These are phyloP conservation scores for Patiria pectinifera DNA, from an alignment of 53 echinoderm and acorn worm genomes.

Conservation along the genomic window DNA sequence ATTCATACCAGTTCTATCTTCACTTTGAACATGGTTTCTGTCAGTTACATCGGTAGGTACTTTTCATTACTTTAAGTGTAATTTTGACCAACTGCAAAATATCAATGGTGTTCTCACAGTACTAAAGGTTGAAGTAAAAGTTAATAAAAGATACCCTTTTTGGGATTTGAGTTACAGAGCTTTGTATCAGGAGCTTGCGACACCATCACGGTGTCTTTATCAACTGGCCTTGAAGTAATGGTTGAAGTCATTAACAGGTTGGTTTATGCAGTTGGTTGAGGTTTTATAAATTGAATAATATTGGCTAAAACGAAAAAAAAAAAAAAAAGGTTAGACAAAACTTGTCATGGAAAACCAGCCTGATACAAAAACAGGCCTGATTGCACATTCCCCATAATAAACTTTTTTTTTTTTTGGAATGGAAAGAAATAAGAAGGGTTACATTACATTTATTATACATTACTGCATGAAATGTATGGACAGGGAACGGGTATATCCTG, in stretches of 20 bases:
- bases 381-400: slow-evolving; percentile 47
- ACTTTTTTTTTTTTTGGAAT: slow-evolving; percentile 13
- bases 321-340: not conserved
- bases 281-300: not conserved
- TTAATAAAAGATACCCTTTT: too few species aligned
- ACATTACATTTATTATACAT: not conserved
- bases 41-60: too few species aligned
- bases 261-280: slow-evolving; percentile 25
- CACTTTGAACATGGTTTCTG: too few species aligned
- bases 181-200: too few species aligned
- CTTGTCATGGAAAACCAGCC: not conserved
- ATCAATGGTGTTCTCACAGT: too few species aligned
- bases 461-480: not conserved
- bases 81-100: too few species aligned
- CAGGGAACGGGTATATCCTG: not conserved
- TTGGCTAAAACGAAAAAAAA: not conserved
- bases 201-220: too few species aligned
- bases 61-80: too few species aligned
- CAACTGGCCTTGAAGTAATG: not conserved
- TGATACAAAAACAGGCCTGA: not conserved
- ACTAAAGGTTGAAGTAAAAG: too few species aligned
- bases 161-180: too few species aligned
- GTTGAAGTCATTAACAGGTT: slow-evolving; percentile 3
- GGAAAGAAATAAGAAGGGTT: slow-evolving; percentile 2
- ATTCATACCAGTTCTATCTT: too few species aligned